A percentile compares a stretch with the other conserved stretches of the same genome.
phyloP scores from a whole-genome alignment of 2,888 invertebrate species.

The Diplolepis rosae region DNA sequence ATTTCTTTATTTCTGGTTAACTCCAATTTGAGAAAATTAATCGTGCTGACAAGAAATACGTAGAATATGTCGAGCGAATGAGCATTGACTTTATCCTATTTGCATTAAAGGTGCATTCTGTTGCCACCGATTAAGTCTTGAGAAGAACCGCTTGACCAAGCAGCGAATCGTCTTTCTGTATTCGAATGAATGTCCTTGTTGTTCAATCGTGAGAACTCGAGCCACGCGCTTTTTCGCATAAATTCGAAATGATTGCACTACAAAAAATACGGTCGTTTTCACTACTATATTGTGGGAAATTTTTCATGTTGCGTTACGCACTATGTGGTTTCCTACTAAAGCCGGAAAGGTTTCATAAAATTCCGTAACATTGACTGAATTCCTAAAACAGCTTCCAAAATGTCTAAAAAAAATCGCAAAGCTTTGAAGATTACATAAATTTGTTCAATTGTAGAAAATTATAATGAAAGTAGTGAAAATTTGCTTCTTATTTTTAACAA shows the following conservation, averaged over 20 bases:
- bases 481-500: no score
- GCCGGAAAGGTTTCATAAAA: no score
- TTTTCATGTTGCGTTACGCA: no score
- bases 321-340: no score
- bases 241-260: constrained; percentile 59
- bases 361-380: no score
- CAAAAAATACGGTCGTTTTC: no score
- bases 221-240: constrained; percentile 59
- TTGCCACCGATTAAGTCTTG: constrained; percentile 64
- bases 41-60: constrained; percentile 8
- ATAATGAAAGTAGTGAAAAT: no score
- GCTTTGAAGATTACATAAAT: no score
- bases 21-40: neutral
- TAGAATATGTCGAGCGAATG: constrained; percentile 22
- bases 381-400: no score
- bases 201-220: constrained; percentile 65
- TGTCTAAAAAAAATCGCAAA: no score
- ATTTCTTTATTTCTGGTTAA: neutral
- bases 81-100: constrained; percentile 47
- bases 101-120: constrained; percentile 62
- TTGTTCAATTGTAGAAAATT: no score
- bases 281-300: no score
- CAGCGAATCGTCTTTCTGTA: constrained; percentile 28
- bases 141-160: constrained; percentile 47
- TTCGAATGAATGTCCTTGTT: constrained; percentile 69